phyloP scores from a whole-genome alignment of 2,797 vertebrate species.

The Gallinago stenura region DNA sequence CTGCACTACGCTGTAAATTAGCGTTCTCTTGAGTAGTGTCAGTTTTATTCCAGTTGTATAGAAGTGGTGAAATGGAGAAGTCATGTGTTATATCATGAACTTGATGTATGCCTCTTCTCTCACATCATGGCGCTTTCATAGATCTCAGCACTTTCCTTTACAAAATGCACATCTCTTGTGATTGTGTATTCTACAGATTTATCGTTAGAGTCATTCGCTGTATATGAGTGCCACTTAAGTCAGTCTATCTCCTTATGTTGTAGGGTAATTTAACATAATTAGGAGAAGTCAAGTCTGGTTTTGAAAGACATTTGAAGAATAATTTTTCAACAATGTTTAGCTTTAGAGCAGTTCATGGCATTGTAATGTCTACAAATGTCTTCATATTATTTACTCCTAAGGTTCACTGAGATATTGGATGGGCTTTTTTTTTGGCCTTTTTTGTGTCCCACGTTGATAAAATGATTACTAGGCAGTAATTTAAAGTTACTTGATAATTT shows the following conservation, averaged over 20 bases:
- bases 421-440: neutral
- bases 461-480: neutral
- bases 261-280: neutral
- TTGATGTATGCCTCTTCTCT: neutral
- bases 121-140: rapidly evolving
- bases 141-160: neutral
- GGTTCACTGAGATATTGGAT: neutral
- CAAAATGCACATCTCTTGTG: neutral
- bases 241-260: neutral
- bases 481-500: neutral
- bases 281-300: neutral
- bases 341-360: neutral
- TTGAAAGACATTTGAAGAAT: neutral
- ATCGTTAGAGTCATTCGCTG: neutral
- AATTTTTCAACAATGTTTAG: neutral
- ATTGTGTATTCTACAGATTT: neutral
- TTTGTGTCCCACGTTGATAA: neutral
- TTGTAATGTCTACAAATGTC: neutral
- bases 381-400: neutral
- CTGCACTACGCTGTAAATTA: neutral
- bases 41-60: neutral
- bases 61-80: neutral
- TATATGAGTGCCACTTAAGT: neutral
- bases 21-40: neutral
- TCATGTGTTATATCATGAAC: neutral